These are phyloP conservation scores for Euleptes europaea DNA, from an alignment of 2,113 vertebrate genomes.

Conservation along the genomic window DNA sequence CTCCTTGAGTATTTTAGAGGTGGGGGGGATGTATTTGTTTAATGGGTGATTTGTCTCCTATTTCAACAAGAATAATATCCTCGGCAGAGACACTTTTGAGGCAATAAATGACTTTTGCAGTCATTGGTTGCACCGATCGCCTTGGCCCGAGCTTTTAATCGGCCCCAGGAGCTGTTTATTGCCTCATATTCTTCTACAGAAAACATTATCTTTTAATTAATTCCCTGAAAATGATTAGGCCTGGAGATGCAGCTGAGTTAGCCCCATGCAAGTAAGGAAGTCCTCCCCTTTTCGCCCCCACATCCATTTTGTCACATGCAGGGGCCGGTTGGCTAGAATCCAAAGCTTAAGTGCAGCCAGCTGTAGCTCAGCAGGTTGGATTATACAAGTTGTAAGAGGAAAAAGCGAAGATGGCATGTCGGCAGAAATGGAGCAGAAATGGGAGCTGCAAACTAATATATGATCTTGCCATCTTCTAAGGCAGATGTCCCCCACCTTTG, in stretches of 20 bases:
- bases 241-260: slow-evolving; percentile 44
- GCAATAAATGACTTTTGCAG: slow-evolving; percentile 38
- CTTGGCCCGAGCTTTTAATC: slow-evolving; percentile 56
- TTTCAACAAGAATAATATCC: background rate
- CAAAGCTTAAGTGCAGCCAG: background rate
- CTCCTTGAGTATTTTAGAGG: background rate
- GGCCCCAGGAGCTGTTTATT: slow-evolving; percentile 58
- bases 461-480: too few species aligned
- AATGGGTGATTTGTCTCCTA: background rate
- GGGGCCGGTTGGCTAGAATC: slow-evolving; percentile 22
- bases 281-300: slow-evolving; percentile 24
- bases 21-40: accelerated
- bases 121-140: slow-evolving; percentile 52
- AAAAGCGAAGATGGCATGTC: background rate
- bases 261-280: slow-evolving; percentile 14
- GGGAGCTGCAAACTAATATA: background rate
- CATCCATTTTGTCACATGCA: slow-evolving; percentile 15
- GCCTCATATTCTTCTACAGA: slow-evolving; percentile 47
- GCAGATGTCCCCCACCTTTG: too few species aligned
- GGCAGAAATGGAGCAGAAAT: background rate
- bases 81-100: background rate
- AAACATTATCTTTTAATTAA: slow-evolving; percentile 64
- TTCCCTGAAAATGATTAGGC: slow-evolving; percentile 44
- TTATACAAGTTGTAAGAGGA: background rate
- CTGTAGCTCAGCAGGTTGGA: background rate